Evolutionary conservation across 2,888 invertebrate genomes (phyloP).

Genomic region (Meloe dianella): DNA sequence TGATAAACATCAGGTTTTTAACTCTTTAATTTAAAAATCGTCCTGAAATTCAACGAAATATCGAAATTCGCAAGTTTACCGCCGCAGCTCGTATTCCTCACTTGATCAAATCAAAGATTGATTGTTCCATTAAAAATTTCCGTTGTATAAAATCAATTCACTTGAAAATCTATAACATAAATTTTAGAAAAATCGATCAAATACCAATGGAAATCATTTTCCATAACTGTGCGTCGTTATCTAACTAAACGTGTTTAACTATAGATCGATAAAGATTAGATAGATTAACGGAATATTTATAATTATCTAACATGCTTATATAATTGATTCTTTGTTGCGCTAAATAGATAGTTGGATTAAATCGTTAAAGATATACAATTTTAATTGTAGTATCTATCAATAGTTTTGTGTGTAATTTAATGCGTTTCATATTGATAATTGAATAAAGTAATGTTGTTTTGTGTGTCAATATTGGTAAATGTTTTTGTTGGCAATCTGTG

Average conservation of each 20-base stretch:
- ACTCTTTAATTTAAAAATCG: conserved; percentile 6
- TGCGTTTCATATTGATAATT: background rate
- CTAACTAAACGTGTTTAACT: too few species aligned
- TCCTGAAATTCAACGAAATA: background rate
- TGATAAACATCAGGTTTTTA: background rate
- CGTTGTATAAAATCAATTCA: background rate
- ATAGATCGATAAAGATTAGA: too few species aligned
- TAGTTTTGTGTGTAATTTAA: too few species aligned
- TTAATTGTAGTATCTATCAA: background rate
- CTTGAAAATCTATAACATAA: too few species aligned
- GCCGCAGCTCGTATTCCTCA: background rate
- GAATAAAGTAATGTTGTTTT: background rate
- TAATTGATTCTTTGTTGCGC: too few species aligned
- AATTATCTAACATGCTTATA: too few species aligned
- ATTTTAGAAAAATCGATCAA: too few species aligned
- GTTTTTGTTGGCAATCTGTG: background rate
- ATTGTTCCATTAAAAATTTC: background rate
- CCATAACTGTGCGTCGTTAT: too few species aligned
- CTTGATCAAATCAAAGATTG: background rate
- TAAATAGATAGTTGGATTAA: too few species aligned
- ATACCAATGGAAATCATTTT: too few species aligned
- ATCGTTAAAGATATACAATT: too few species aligned
- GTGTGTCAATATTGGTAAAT: background rate
- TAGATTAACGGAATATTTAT: too few species aligned
- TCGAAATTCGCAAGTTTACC: background rate